Evolutionary conservation across 2,888 invertebrate genomes (phyloP).

Genomic region (Lepidochitona cinerea): DNA sequence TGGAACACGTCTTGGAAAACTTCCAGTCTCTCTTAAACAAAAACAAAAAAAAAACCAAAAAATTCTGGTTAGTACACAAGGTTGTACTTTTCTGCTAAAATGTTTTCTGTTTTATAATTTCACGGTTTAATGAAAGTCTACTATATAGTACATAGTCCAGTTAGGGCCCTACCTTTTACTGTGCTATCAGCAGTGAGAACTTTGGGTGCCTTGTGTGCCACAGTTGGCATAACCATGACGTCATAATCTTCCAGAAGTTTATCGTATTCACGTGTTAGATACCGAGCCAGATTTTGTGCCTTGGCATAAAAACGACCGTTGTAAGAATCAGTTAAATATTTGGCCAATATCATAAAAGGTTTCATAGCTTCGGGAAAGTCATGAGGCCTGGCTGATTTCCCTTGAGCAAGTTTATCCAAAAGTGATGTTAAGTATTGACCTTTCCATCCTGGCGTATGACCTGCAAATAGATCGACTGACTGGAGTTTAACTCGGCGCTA

Average conservation of each 20-base stretch:
- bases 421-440: not conserved
- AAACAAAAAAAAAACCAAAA: too few relatives aligned
- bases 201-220: constrained; percentile 31
- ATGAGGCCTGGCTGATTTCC: not conserved
- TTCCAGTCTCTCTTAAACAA: too few relatives aligned
- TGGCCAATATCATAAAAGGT: not conserved
- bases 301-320: constrained; percentile 43
- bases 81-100: too few relatives aligned
- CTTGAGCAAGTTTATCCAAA: not conserved
- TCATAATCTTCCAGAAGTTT: constrained; percentile 42
- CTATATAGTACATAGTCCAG: too few relatives aligned
- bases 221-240: constrained; percentile 57
- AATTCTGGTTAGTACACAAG: too few relatives aligned
- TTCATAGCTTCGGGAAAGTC: not conserved
- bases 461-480: too few relatives aligned
- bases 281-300: constrained; percentile 35
- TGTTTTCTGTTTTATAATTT: too few relatives aligned
- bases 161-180: constrained; percentile 26
- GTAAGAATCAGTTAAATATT: constrained; percentile 14
- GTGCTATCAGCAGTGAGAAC: constrained; percentile 18
- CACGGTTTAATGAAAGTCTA: too few relatives aligned
- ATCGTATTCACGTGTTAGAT: constrained; percentile 40
- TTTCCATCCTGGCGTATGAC: not conserved
- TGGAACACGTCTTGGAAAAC: constrained; percentile 35
- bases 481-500: too few relatives aligned